These are phyloP conservation scores for Nephrocerus scutellatus DNA, from an alignment of 2,888 invertebrate genomes.

Conservation along the genomic window DNA sequence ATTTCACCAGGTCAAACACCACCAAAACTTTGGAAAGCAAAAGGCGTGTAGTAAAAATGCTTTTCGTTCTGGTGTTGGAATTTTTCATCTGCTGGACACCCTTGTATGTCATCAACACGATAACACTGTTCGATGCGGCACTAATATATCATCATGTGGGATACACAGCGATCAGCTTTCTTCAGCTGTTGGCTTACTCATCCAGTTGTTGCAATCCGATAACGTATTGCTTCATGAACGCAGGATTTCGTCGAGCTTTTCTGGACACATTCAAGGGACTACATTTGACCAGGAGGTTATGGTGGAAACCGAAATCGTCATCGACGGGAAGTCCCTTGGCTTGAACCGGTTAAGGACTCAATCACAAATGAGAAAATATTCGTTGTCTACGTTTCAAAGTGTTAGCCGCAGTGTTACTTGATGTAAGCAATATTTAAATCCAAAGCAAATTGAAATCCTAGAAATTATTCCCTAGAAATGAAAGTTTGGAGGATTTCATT, in stretches of 20 bases:
- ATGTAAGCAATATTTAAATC: too few relatives aligned
- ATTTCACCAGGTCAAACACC: constrained; percentile 33
- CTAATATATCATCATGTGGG: constrained; percentile 65
- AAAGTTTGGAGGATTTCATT: too few relatives aligned
- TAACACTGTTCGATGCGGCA: constrained; percentile 62
- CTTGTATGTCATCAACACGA: constrained; percentile 70
- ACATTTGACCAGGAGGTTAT: constrained; percentile 30
- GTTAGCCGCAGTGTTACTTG: too few relatives aligned
- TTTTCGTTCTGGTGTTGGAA: constrained; percentile 83
- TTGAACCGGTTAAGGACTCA: too few relatives aligned
- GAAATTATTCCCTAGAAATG: too few relatives aligned
- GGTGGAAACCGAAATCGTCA: constrained; percentile 28
- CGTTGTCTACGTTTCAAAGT: too few relatives aligned
- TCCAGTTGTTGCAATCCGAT: constrained; percentile 85
- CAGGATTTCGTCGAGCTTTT: constrained; percentile 76
- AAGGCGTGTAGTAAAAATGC: constrained; percentile 67
- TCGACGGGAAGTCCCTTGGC: constrained; percentile 18
- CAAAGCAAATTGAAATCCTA: too few relatives aligned
- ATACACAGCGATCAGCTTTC: constrained; percentile 62
- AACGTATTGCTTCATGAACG: constrained; percentile 89
- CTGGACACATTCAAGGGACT: constrained; percentile 61
- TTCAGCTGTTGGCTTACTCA: constrained; percentile 72
- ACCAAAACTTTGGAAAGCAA: constrained; percentile 43
- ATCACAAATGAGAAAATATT: too few relatives aligned
- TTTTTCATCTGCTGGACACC: constrained; percentile 93